A percentile compares a stretch with the other conserved stretches of the same genome.
Evolutionary conservation across 2,888 invertebrate genomes (phyloP).

Genomic region (Melolontha melolontha): DNA sequence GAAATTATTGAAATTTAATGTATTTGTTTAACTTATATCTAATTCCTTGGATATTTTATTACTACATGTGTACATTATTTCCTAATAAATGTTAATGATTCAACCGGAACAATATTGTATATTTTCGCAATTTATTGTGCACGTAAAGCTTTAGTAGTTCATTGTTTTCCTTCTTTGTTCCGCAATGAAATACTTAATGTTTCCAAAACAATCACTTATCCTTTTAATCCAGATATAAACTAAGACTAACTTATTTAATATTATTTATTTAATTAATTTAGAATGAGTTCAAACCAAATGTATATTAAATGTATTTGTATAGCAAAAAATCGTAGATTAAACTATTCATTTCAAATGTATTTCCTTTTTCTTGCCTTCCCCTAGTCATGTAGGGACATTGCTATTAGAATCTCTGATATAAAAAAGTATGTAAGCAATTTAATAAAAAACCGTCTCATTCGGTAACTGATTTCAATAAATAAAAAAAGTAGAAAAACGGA

Average conservation of each 20-base stretch:
- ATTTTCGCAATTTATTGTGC: slow-evolving; percentile 25
- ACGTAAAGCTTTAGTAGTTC: slow-evolving; percentile 24
- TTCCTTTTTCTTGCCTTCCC: too few species aligned
- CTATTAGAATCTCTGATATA: too few species aligned
- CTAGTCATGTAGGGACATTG: too few species aligned
- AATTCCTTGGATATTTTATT: slow-evolving; percentile 13
- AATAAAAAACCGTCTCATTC: too few species aligned
- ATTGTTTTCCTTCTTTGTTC: slow-evolving; percentile 4
- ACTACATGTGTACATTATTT: slow-evolving; percentile 24
- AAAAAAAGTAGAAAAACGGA: too few species aligned
- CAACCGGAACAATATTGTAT: neutral
- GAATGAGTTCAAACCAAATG: slow-evolving; percentile 41
- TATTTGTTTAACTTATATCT: slow-evolving; percentile 32
- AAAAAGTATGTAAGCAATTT: too few species aligned
- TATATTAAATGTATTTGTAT: slow-evolving; percentile 43
- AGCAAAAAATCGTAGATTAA: slow-evolving; percentile 22
- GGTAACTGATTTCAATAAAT: too few species aligned
- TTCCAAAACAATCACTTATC: slow-evolving; percentile 22
- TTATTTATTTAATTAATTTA: slow-evolving; percentile 41
- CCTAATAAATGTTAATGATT: slow-evolving; percentile 9
- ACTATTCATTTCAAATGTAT: neutral
- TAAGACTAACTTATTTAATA: slow-evolving; percentile 41
- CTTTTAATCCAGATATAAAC: slow-evolving; percentile 21
- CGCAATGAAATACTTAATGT: slow-evolving; percentile 17
- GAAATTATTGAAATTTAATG: slow-evolving; percentile 34